Conservation (phyloP, 2,888 invertebrate species). For the Petrophora chlorosata region DNA sequence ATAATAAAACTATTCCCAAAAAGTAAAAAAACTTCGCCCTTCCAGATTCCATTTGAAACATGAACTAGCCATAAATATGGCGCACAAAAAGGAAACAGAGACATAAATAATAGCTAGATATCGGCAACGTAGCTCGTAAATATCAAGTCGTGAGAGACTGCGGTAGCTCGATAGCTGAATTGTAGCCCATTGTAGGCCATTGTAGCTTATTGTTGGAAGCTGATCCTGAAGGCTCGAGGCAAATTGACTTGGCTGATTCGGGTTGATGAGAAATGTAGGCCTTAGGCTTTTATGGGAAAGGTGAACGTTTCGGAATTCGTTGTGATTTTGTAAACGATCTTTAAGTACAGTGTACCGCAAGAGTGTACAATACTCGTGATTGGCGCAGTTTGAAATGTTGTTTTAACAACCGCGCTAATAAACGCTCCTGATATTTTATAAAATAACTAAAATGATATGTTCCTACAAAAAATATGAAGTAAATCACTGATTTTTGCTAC, state of each 20-base stretch:
- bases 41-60: slow-evolving; percentile 35
- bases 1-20: slow-evolving; percentile 10
- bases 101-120: slow-evolving; percentile 74
- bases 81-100: slow-evolving; percentile 66
- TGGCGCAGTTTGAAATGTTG: no score
- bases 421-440: no score
- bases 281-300: slow-evolving; percentile 5
- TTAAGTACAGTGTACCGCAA: no score
- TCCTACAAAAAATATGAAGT: no score
- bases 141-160: slow-evolving; percentile 64
- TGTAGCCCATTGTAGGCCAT: slow-evolving; percentile 7
- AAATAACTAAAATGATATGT: no score
- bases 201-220: slow-evolving; percentile 13
- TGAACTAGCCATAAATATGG: slow-evolving; percentile 36
- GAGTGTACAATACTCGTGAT: no score
- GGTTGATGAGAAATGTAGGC: not conserved
- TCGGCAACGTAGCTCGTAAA: slow-evolving; percentile 61
- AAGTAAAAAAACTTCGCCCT: slow-evolving; percentile 11
- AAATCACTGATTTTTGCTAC: no score
- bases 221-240: slow-evolving; percentile 13
- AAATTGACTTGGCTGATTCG: slow-evolving; percentile 19
- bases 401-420: no score
- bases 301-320: slow-evolving; percentile 1
- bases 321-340: not conserved
- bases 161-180: slow-evolving; percentile 42